phyloP scores from a whole-genome alignment of 92 coral and sea anemone species.

The Porites divaricata region DNA sequence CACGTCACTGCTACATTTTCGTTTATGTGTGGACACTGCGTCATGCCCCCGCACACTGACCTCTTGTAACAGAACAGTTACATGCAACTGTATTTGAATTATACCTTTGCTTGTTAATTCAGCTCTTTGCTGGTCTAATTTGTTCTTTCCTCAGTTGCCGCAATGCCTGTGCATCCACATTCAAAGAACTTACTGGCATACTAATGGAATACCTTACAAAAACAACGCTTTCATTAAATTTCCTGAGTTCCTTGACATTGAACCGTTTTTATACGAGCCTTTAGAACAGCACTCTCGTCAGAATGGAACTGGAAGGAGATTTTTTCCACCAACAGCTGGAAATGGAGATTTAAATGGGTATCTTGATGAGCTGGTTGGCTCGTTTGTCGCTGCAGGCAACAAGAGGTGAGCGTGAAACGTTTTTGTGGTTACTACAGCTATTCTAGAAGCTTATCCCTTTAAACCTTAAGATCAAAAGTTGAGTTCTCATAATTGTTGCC shows the following conservation, averaged over 20 bases:
- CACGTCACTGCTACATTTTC: too few relatives aligned
- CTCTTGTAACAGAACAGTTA: too few relatives aligned
- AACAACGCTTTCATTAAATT: slow-evolving; percentile 77
- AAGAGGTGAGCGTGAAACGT: slow-evolving; percentile 13
- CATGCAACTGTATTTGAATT: too few relatives aligned
- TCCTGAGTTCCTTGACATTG: slow-evolving; percentile 81
- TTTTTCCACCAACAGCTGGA: background rate
- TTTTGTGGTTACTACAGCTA: background rate
- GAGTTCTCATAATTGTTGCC: too few relatives aligned
- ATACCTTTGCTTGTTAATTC: too few relatives aligned
- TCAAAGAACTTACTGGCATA: slow-evolving; percentile 97
- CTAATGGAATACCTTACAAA: slow-evolving; percentile 91
- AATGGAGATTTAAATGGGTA: slow-evolving; percentile 20
- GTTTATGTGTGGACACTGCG: too few relatives aligned
- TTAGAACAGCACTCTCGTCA: slow-evolving; percentile 7
- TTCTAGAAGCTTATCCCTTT: too few relatives aligned
- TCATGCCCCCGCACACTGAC: too few relatives aligned
- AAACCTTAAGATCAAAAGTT: too few relatives aligned
- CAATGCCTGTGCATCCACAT: slow-evolving; percentile 94
- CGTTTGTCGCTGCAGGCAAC: background rate
- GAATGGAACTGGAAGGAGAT: background rate
- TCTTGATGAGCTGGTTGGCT: slow-evolving; percentile 21
- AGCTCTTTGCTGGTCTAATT: background rate
- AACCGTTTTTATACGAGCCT: slow-evolving; percentile 83
- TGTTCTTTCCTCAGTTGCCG: slow-evolving; percentile 67